phyloP scores from a whole-genome alignment of 2,113 vertebrate species.

The Atlantisia rogersi region DNA sequence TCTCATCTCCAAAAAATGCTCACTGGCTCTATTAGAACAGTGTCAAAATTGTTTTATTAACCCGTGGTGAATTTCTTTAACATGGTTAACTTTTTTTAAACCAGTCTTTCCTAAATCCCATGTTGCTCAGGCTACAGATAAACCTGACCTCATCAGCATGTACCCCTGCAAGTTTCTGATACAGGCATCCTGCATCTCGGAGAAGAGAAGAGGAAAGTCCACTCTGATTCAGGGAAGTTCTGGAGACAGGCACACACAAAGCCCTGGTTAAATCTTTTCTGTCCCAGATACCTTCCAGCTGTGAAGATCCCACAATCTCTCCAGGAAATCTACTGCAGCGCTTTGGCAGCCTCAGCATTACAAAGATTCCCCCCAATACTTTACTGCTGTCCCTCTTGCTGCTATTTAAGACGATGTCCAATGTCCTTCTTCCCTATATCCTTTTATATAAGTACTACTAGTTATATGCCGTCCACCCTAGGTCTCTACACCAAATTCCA shows the following conservation, averaged over 20 bases:
- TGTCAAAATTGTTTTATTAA: not conserved
- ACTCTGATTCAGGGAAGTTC: not conserved
- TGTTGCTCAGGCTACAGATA: fast-evolving
- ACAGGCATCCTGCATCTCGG: not conserved
- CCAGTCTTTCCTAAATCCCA: not conserved
- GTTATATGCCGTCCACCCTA: not conserved
- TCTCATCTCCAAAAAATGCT: not conserved
- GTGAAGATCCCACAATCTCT: not conserved
- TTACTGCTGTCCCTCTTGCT: not conserved
- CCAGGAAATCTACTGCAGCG: not conserved
- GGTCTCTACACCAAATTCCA: not conserved
- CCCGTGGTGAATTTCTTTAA: not conserved
- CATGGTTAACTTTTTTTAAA: not conserved
- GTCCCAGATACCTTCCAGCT: not conserved
- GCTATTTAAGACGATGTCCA: not conserved
- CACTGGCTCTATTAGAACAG: not conserved
- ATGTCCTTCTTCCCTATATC: not conserved
- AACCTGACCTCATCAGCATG: not conserved
- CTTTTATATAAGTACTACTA: not conserved
- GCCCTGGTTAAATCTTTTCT: not conserved
- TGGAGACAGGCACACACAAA: not conserved
- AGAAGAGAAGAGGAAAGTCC: too few species aligned
- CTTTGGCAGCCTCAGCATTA: not conserved
- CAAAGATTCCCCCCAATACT: not conserved
- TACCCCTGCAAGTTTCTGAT: not conserved